A percentile compares a stretch with the other conserved stretches of the same genome.
Evolutionary conservation across 2,797 vertebrate species (phyloP).

Genomic region (Liparis tanakae): DNA sequence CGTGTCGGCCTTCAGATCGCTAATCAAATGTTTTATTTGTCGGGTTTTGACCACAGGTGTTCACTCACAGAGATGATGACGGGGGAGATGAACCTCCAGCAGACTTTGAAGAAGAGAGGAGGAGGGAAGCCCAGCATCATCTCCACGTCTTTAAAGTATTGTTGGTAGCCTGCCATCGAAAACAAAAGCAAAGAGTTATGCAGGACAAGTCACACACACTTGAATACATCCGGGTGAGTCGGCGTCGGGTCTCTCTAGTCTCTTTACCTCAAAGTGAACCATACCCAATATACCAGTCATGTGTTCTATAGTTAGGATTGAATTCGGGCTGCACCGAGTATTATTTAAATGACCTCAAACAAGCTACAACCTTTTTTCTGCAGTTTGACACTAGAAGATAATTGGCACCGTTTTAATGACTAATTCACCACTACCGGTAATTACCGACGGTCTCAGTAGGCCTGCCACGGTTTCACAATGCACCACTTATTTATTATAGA

Average conservation of each 20-base stretch:
- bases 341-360: too few relatives aligned
- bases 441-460: too few relatives aligned
- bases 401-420: too few relatives aligned
- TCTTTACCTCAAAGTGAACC: neutral
- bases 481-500: too few relatives aligned
- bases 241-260: neutral
- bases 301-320: too few relatives aligned
- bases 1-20: slow-evolving; percentile 27
- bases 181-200: neutral
- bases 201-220: neutral
- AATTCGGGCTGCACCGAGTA: too few relatives aligned
- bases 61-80: slow-evolving; percentile 95
- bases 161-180: slow-evolving; percentile 86
- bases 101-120: slow-evolving; percentile 97
- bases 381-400: too few relatives aligned
- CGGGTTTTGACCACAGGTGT: neutral
- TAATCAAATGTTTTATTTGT: too few relatives aligned
- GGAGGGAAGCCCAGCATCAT: slow-evolving; percentile 99
- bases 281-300: too few relatives aligned
- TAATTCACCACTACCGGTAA: too few relatives aligned
- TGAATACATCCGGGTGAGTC: neutral
- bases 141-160: slow-evolving; percentile 98
- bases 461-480: too few relatives aligned
- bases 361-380: too few relatives aligned
- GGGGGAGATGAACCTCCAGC: slow-evolving; percentile 97